Evolutionary conservation across 2,888 invertebrate species (phyloP).

Genomic region (Diploptera punctata): DNA sequence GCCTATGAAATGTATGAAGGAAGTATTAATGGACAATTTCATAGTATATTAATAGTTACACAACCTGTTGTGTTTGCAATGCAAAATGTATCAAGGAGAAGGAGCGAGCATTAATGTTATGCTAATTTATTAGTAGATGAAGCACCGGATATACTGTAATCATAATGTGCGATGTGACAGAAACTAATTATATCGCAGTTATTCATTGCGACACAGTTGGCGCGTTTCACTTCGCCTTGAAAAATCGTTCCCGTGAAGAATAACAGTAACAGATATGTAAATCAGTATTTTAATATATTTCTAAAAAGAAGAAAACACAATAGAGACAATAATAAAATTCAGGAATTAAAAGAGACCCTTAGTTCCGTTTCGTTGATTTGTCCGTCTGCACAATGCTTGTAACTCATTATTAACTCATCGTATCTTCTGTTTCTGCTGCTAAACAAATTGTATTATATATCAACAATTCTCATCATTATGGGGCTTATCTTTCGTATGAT

Average conservation of each 20-base stretch:
- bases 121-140: slow-evolving; percentile 11
- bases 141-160: not conserved
- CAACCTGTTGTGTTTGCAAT: too few relatives aligned
- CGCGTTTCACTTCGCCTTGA: slow-evolving; percentile 18
- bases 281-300: slow-evolving; percentile 12
- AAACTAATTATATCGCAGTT: not conserved
- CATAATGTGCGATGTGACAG: slow-evolving; percentile 8
- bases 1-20: too few relatives aligned
- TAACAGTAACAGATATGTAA: slow-evolving; percentile 10
- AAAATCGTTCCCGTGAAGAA: slow-evolving; percentile 6
- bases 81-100: too few relatives aligned
- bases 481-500: too few relatives aligned
- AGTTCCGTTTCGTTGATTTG: slow-evolving; percentile 39
- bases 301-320: slow-evolving; percentile 8
- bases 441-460: slow-evolving; percentile 6
- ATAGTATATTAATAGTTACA: too few relatives aligned
- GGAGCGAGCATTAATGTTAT: slow-evolving; percentile 8
- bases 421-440: not conserved
- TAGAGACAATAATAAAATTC: not conserved
- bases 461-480: not conserved
- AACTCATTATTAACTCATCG: not conserved
- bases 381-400: slow-evolving; percentile 8
- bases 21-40: too few relatives aligned
- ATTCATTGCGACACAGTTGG: slow-evolving; percentile 14
- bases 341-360: slow-evolving; percentile 27